Evolutionary conservation across 2,888 invertebrate species (phyloP), one percentile per base, ranked within the genome.

Genomic region (Noctuana brunneofusca): DNA sequence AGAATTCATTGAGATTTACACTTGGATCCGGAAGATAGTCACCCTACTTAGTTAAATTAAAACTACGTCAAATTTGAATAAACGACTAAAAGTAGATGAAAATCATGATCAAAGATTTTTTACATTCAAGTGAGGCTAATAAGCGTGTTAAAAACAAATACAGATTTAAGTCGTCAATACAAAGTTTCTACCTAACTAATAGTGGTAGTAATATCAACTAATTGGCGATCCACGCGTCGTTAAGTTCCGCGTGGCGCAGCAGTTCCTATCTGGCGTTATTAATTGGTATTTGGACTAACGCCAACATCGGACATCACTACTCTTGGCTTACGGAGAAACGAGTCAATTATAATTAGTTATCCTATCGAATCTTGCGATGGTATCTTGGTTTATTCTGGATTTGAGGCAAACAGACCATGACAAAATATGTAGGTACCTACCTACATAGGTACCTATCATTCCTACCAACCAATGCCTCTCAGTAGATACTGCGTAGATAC

Each of bases 311-410:
- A 53, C 30, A 52, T 46, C 53, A 60, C 22, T 53, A n/a, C 38
- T 27, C 49, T 49, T 32, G 20, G 54, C 55, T 48, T 62, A 62
- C 54, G 18, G 18, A 55, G 60, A 62, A 62, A 62, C 60, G 38
- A 55, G 60, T 62, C 32, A 62, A 62, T 62, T 62, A 54, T 55
- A 62, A 62, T 62, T 62, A 55, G 60, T 62, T 62, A 62, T 62
- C 60, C 27, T 38, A 38, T 48, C 49, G 35, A 55, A 62, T 62
- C 48, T 55, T 16, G 12, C 12, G 35, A 54, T 49, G 48, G 24
- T 14, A 62, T 55, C 48, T 46, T 20, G 9, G 43, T 46, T 46
- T 20, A 46, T 20, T 46, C 20, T 46, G 43, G 18, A 46, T 20
- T 46, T 46, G 18, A 46, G 3, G 20, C 18, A 20, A 11, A 46